A percentile compares a stretch with the other conserved stretches of the same genome.
Evolutionary conservation across 2,888 invertebrate species (phyloP).

Genomic region (Ormyrus rosae): DNA sequence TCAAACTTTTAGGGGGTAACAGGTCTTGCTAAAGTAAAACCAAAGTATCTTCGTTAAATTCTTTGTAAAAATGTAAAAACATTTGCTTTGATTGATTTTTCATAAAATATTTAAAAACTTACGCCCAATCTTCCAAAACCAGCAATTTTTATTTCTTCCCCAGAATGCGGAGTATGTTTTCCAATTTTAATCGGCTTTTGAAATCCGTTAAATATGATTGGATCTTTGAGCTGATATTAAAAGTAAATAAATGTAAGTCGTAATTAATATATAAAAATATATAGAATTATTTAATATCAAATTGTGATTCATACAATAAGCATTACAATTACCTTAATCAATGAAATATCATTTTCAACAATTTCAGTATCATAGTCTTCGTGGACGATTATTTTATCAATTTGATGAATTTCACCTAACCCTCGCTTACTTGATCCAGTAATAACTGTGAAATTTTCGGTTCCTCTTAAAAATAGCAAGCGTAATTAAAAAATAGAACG

Average conservation of each 20-base stretch:
- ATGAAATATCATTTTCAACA: conserved; percentile 19
- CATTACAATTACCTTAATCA: conserved; percentile 29
- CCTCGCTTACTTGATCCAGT: neutral
- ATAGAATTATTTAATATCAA: neutral
- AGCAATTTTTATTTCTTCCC: neutral
- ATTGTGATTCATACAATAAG: too few relatives aligned
- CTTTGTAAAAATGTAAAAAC: neutral
- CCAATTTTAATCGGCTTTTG: neutral
- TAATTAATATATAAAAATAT: neutral
- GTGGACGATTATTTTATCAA: neutral
- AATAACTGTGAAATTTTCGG: neutral
- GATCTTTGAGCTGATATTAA: neutral
- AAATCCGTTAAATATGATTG: neutral
- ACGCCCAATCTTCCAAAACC: conserved; percentile 17
- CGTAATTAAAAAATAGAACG: too few relatives aligned
- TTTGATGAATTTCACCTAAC: neutral
- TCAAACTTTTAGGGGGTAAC: too few relatives aligned
- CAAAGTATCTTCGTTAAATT: too few relatives aligned
- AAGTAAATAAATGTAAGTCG: neutral
- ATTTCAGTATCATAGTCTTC: neutral
- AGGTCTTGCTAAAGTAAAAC: too few relatives aligned
- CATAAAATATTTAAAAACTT: neutral
- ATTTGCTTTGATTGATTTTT: neutral
- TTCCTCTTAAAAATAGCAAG: neutral
- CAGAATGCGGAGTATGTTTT: neutral